Percentiles rank a stretch among this genome's conserved stretches.
phyloP scores from a whole-genome alignment of 2,113 vertebrate genomes.

The Boleophthalmus pectinirostris region DNA sequence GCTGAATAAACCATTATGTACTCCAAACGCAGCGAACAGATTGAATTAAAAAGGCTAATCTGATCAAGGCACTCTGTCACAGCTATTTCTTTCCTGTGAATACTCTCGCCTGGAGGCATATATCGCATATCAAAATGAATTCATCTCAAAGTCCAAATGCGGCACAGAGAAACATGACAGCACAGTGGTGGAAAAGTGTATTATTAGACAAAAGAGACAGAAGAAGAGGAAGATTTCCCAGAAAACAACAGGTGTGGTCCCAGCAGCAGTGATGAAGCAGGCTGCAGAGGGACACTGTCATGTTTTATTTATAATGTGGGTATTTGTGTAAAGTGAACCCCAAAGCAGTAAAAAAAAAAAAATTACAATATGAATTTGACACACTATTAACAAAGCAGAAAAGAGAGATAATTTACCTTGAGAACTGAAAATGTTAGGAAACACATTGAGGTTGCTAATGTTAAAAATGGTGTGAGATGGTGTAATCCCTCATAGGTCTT shows the following conservation, averaged over 20 bases:
- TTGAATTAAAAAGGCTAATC: constrained; percentile 64
- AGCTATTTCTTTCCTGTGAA: constrained; percentile 31
- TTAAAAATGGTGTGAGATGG: no score
- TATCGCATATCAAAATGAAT: constrained; percentile 45
- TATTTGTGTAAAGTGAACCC: not conserved
- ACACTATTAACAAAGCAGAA: no score
- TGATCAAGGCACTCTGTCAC: constrained; percentile 52
- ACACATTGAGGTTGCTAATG: no score
- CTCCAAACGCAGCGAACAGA: constrained; percentile 56
- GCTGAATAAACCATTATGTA: constrained; percentile 63
- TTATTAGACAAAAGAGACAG: constrained; percentile 16
- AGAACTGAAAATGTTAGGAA: no score
- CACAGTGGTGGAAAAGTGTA: constrained; percentile 11
- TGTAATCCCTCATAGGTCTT: no score
- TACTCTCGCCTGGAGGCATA: constrained; percentile 20
- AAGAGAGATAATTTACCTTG: no score
- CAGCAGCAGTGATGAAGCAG: constrained; percentile 7
- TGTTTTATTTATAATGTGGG: not conserved
- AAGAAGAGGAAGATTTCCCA: constrained; percentile 17
- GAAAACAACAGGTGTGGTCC: constrained; percentile 48
- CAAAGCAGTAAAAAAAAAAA: no score
- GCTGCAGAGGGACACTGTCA: not conserved
- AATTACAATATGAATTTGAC: no score
- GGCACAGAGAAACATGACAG: constrained; percentile 10
- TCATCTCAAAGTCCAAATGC: constrained; percentile 23